phyloP scores from a whole-genome alignment of 2,113 vertebrate genomes.

The Hydropotes inermis region DNA sequence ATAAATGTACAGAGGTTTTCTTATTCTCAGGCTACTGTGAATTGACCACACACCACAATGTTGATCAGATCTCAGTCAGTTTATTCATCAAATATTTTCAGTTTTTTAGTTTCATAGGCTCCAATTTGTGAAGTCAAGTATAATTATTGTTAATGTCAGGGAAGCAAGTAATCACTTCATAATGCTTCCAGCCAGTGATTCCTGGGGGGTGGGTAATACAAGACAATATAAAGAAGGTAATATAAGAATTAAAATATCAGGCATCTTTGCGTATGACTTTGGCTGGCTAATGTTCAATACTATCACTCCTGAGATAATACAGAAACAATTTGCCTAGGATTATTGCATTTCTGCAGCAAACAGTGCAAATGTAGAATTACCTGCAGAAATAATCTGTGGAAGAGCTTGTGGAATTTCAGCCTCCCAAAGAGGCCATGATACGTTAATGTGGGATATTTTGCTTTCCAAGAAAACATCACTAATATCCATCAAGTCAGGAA shows the following conservation, averaged over 20 bases:
- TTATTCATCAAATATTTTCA: background rate
- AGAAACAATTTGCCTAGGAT: background rate
- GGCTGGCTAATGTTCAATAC: background rate
- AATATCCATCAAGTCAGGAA: background rate
- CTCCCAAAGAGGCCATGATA: background rate
- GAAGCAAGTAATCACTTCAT: background rate
- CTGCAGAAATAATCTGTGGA: background rate
- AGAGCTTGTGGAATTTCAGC: background rate
- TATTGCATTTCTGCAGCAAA: background rate
- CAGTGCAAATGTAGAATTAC: background rate
- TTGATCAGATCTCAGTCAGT: background rate
- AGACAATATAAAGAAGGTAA: background rate
- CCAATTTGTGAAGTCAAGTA: background rate
- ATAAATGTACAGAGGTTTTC: background rate
- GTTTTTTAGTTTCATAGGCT: background rate
- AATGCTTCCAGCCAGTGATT: background rate
- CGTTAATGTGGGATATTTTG: background rate
- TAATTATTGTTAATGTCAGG: background rate
- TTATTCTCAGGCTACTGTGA: background rate
- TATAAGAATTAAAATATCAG: background rate
- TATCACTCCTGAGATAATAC: background rate
- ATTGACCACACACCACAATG: background rate
- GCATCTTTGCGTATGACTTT: background rate
- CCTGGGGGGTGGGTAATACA: background rate
- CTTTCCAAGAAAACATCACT: constrained; percentile 41